Conservation (phyloP, 2,888 invertebrate species). For the Drosophila anceps region DNA sequence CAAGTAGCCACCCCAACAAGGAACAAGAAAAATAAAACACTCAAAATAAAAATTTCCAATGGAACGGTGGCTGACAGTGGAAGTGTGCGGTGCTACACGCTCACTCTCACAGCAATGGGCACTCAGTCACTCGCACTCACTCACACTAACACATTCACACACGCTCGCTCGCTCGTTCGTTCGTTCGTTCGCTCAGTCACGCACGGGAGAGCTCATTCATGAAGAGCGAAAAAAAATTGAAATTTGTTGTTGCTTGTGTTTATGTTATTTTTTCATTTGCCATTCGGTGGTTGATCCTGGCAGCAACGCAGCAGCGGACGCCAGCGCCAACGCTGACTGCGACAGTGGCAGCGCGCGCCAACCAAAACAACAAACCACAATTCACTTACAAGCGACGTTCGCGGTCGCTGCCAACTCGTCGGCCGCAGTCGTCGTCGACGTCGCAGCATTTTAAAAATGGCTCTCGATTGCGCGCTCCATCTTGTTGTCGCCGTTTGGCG, state of each 20-base stretch:
- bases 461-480: slow-evolving; percentile 35
- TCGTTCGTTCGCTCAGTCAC: slow-evolving; percentile 31
- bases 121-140: no score
- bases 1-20: slow-evolving; percentile 51
- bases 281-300: slow-evolving; percentile 69
- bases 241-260: slow-evolving; percentile 41
- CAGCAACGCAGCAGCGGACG: slow-evolving; percentile 50
- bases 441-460: slow-evolving; percentile 49
- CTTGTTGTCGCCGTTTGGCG: slow-evolving; percentile 8
- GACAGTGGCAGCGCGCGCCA: slow-evolving; percentile 57
- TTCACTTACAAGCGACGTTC: slow-evolving; percentile 80
- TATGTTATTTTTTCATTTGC: slow-evolving; percentile 45
- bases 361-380: slow-evolving; percentile 84
- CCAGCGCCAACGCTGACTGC: slow-evolving; percentile 38
- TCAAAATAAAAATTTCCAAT: slow-evolving; percentile 69
- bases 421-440: slow-evolving; percentile 16
- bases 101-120: slow-evolving; percentile 47
- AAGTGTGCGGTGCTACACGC: slow-evolving; percentile 53
- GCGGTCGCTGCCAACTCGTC: slow-evolving; percentile 56
- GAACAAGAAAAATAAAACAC: slow-evolving; percentile 63
- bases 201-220: slow-evolving; percentile 51
- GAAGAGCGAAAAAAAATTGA: slow-evolving; percentile 45
- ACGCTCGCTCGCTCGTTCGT: background rate
- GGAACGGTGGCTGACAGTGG: slow-evolving; percentile 59
- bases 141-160: no score